These are phyloP conservation scores for Cettia cetti DNA, from an alignment of 2,113 vertebrate genomes.

Conservation along the genomic window DNA sequence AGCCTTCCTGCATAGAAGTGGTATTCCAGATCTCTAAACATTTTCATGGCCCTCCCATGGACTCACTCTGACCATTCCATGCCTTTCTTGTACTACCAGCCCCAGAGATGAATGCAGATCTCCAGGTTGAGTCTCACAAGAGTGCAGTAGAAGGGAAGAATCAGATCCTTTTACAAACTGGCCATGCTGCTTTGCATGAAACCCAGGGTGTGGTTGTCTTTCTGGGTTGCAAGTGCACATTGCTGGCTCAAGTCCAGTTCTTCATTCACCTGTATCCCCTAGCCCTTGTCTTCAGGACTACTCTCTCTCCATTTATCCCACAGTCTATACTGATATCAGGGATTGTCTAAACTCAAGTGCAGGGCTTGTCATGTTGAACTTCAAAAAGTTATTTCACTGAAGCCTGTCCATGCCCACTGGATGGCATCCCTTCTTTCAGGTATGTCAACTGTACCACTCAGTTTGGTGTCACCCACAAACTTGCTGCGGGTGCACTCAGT, in stretches of 20 bases:
- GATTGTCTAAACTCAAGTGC: neutral
- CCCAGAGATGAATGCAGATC: neutral
- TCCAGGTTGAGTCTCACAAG: neutral
- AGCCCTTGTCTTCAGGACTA: neutral
- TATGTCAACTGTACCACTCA: neutral
- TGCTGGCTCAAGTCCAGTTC: neutral
- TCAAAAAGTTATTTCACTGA: neutral
- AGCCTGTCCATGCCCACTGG: neutral
- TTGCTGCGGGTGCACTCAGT: neutral
- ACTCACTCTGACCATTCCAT: neutral
- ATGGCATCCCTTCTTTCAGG: neutral
- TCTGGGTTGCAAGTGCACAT: neutral
- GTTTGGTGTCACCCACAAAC: neutral
- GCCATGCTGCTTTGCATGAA: neutral
- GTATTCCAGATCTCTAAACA: neutral
- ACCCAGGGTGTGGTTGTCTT: no score
- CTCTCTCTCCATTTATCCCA: neutral
- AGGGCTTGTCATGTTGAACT: neutral
- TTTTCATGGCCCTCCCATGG: neutral
- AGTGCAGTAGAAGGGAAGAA: neutral
- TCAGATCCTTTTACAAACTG: neutral
- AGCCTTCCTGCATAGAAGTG: neutral
- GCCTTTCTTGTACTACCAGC: neutral
- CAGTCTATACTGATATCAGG: neutral
- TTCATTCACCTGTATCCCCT: neutral